Base-by-base conservation (phyloP, 2,888 invertebrate species). In the Monopis laevigella region DNA sequence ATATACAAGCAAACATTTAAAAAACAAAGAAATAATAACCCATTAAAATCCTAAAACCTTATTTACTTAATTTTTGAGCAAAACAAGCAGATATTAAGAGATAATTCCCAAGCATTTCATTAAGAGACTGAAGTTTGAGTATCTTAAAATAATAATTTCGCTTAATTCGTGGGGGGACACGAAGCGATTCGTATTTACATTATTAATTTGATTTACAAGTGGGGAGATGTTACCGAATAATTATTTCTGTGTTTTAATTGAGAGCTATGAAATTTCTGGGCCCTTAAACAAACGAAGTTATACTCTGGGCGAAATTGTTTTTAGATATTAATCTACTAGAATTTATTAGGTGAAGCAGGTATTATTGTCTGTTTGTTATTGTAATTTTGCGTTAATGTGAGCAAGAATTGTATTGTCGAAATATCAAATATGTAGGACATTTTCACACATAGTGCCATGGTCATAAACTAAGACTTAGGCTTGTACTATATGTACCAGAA, bases 181-280 rank as follows among this genome's bases (percentile, higher is more conserved):
- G 32, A 32, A 61, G 59, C 48, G 49, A 56, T 58, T 65, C 58
- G 58, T 65, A 72, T 69, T 70, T 65, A 61, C 60, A 63, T 69
- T 68, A 69, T 68, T 67, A 70, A 75, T 69, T 74, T 70, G 67
- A 72, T 74, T 74, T 59, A 59, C 65, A 62, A 72, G 67, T 71
- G 66, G 75, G 73, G 65, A 67, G 65, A 69, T 62, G 61, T 58
- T 66, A 54, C 55, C 53, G 61, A 68, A 68, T 67, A 71, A 74
- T 77, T 72, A 75, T 73, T 68, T 70, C 64, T 65, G 61, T 64
- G 61, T 63, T 72, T 77, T 78, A 75, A 78, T 78, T 77, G 70
- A 75, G 69, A 65, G 70, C 63, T 65, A 67, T 65, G 65, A 65
- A 72, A 70, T 74, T 70, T 71, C 62, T 66, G 62, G 59, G 59